Evolutionary conservation across 2,113 vertebrate genomes (phyloP), one percentile per base, ranked within the genome.

Genomic region (Misgurnus mizolepis): DNA sequence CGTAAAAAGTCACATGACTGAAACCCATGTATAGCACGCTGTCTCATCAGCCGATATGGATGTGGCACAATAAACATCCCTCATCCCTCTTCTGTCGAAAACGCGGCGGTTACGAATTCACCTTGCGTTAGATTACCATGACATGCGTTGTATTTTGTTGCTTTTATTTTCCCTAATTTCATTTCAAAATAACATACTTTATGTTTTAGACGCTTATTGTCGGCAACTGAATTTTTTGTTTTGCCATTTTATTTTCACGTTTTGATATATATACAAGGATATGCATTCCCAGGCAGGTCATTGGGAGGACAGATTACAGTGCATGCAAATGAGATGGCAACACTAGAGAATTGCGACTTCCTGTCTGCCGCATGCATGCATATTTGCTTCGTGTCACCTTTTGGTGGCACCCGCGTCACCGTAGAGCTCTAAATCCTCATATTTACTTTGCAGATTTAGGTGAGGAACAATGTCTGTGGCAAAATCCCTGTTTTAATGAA

Each of bases 381-480:
- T 77, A 75, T 75, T 67, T 73, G 69, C 74, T 86, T 84, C 61
- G 39, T 75, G 83, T 67, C 71, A 78, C 79, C 78, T 83, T 80
- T 79, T 50, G 66, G 74, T 76, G 75, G 62, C 78, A 76, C 56
- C 67, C 60, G 72, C 76, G 70, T 78, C 79, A 75, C 83, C 81
- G 67, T 61, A 81, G 61, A 65, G 67, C 61, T 66, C 83, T 50
- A 80, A 85, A 83, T 80, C 80, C 78, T 14, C 41, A 6, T 84
- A 62, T 83, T 84, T 80, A 83, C 83, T 86, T 86, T 83, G 78
- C 82, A 85, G 78, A 82, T 85, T 85, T 78, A 79, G 76, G 61
- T 53, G 86, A 78, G 76, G 78, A 77, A 80, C 72, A 83, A 75
- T 82, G 73, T 82, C 79, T 83, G 66, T 68, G 77, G 78, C 71